Evolutionary conservation across 1,140 invertebrate species (phyloP), one percentile per base, ranked within the genome.

Genomic region (Pygmarrhopalites habei): DNA sequence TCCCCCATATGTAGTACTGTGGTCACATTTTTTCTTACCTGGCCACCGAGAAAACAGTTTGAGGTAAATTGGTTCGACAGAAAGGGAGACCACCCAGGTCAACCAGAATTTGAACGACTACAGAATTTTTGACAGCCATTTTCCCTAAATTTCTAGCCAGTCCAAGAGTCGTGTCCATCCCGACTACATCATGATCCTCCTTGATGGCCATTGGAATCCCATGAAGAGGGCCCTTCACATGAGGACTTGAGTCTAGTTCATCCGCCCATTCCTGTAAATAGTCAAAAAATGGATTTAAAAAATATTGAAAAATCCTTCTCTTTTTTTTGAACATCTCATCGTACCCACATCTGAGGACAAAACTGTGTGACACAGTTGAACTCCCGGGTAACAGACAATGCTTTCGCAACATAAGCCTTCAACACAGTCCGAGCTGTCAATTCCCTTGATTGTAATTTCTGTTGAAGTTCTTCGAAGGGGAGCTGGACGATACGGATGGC

Each of bases 1-100:
- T n/a, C n/a, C n/a, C n/a, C n/a, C n/a, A n/a, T n/a, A n/a, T n/a
- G n/a, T n/a, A n/a, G n/a, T n/a, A n/a, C n/a, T n/a, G n/a, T n/a
- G n/a, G n/a, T n/a, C n/a, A n/a, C n/a, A n/a, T n/a, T n/a, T n/a
- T n/a, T n/a, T n/a, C n/a, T n/a, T n/a, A n/a, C n/a, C n/a, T n/a
- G n/a, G n/a, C n/a, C n/a, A 2, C 30, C 2, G 60, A 60, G 17
- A 63, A 51, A 2, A 64, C 7, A 0, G 57, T 26, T 46, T 58
- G 55, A 14, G 65, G 60, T 2, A 60, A 19, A 51, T 67, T 67
- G 2, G 60, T 65, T 63, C 75, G 72, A 25, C 74, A 75, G 67
- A 79, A 78, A 10, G 79, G 79, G 35, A 80, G 67, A 12, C 75
- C 78, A 17, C 78, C 77, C 19, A 66, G 35, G 28, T 62, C 62